Evolutionary conservation across 2,113 vertebrate genomes (phyloP).

Genomic region (Crotalus helleri): DNA sequence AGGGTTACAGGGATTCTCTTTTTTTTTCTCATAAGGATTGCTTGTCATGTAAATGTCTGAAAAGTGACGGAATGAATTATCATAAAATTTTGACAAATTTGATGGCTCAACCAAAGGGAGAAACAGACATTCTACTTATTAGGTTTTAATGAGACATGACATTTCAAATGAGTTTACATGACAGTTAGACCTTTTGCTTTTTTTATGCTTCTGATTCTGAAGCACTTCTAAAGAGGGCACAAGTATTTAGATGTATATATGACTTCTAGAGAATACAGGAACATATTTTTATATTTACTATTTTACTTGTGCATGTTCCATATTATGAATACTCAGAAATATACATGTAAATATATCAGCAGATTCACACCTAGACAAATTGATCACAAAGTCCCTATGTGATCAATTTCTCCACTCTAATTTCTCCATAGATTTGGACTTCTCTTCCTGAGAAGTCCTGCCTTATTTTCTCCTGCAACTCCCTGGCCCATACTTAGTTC

Average conservation of each 20-base stretch:
- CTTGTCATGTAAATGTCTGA: slow-evolving; percentile 90
- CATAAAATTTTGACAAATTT: slow-evolving; percentile 94
- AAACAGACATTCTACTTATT: slow-evolving; percentile 76
- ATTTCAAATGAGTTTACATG: slow-evolving; percentile 89
- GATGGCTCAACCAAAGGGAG: slow-evolving; percentile 74
- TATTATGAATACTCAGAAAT: background rate
- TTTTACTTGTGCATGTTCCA: slow-evolving; percentile 31
- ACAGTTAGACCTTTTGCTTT: slow-evolving; percentile 77
- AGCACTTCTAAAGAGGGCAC: slow-evolving; percentile 60
- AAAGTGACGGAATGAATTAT: slow-evolving; percentile 91
- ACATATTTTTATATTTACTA: slow-evolving; percentile 36
- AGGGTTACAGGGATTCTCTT: slow-evolving; percentile 78
- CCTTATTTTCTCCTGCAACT: background rate
- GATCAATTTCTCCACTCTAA: background rate
- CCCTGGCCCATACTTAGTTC: background rate
- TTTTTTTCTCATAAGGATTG: slow-evolving; percentile 56
- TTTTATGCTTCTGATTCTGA: slow-evolving; percentile 62
- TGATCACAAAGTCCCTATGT: background rate
- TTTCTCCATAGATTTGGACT: background rate
- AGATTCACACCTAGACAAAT: background rate
- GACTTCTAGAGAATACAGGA: slow-evolving; percentile 31
- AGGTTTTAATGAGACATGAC: slow-evolving; percentile 85
- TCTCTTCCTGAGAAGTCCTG: background rate
- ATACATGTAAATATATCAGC: background rate
- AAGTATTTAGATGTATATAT: slow-evolving; percentile 47